Evolutionary conservation across 2,113 vertebrate species (phyloP).

Genomic region (Oncorhynchus kisutch): DNA sequence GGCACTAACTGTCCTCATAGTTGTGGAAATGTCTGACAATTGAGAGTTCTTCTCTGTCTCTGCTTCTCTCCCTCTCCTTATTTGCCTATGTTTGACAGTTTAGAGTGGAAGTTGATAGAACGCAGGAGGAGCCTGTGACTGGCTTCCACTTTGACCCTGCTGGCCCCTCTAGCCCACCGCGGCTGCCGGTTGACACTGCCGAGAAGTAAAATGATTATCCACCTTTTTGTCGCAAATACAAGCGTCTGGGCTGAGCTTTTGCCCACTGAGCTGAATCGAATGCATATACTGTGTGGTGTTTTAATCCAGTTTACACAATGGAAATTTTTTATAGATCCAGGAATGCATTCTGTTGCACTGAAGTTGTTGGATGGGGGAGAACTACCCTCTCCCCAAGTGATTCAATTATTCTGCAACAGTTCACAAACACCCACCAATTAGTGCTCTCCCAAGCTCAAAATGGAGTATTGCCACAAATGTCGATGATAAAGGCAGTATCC

Average conservation of each 20-base stretch:
- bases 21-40: background rate
- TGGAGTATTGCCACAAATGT: background rate
- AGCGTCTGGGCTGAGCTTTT: slow-evolving; percentile 2
- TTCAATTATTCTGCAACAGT: slow-evolving; percentile 28
- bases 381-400: slow-evolving; percentile 4
- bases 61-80: background rate
- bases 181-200: slow-evolving; percentile 36
- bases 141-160: background rate
- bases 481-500: background rate
- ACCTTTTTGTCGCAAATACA: slow-evolving; percentile 33
- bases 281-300: slow-evolving; percentile 49
- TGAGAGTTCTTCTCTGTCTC: background rate
- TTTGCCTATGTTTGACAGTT: background rate
- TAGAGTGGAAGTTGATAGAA: background rate
- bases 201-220: slow-evolving; percentile 44
- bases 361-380: slow-evolving; percentile 9
- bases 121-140: background rate
- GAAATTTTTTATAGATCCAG: slow-evolving; percentile 62
- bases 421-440: background rate
- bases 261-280: slow-evolving; percentile 49
- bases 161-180: background rate
- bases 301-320: slow-evolving; percentile 68
- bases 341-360: slow-evolving; percentile 38
- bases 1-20: background rate
- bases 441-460: background rate